Evolutionary conservation across 2,888 invertebrate species (phyloP).

Genomic region (Schizaphis graminum): DNA sequence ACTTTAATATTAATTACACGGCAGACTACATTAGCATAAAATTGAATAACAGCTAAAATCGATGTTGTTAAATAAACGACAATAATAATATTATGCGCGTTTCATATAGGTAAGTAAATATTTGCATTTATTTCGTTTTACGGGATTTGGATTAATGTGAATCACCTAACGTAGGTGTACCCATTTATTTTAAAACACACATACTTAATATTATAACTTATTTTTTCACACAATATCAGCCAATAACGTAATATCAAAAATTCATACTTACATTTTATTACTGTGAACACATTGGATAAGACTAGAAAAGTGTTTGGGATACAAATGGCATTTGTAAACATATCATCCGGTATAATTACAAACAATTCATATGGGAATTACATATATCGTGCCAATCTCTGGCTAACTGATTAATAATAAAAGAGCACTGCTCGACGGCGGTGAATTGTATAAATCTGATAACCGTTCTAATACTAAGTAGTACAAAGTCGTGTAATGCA

Average conservation of each 20-base stretch:
- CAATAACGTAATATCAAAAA: background rate
- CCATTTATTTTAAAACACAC: background rate
- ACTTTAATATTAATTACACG: constrained; percentile 36
- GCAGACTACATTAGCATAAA: constrained; percentile 13
- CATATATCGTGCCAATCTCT: background rate
- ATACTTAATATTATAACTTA: background rate
- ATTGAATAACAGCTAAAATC: constrained; percentile 3
- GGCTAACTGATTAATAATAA: constrained; percentile 36
- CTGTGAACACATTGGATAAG: background rate
- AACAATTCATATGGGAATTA: background rate
- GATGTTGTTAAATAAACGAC: background rate
- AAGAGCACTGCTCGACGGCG: background rate
- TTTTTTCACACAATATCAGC: background rate
- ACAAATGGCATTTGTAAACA: constrained; percentile 18
- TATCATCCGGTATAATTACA: constrained; percentile 2
- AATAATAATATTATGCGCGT: background rate
- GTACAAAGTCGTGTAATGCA: background rate
- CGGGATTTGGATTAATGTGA: background rate
- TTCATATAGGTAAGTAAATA: background rate
- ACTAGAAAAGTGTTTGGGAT: background rate
- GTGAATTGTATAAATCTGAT: background rate
- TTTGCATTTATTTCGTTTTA: background rate
- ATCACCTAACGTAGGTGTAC: background rate
- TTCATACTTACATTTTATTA: background rate
- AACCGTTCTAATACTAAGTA: background rate